Percentiles rank a stretch among this genome's conserved stretches.
Conservation (phyloP, 2,797 vertebrate species). For the Hoplostethus atlanticus region DNA sequence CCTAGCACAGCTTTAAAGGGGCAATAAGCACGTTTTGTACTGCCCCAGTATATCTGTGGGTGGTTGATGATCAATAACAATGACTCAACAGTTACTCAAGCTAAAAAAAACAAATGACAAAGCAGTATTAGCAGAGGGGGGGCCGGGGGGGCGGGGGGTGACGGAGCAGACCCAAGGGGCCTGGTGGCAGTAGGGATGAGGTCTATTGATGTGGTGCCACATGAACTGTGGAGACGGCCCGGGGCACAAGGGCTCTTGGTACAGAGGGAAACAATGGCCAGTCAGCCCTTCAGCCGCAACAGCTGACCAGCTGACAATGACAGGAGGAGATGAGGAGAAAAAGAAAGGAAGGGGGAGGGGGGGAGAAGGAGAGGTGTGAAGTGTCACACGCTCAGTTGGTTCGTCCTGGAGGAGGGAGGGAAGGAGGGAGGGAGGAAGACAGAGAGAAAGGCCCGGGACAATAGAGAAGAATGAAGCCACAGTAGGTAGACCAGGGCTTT, state of each 20-base stretch:
- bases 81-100: too few species aligned
- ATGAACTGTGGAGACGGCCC: slow-evolving; percentile 56
- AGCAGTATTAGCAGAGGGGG: too few species aligned
- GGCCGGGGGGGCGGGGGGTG: neutral
- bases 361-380: slow-evolving; percentile 25
- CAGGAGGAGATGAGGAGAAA: slow-evolving; percentile 7
- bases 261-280: slow-evolving; percentile 66
- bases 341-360: neutral
- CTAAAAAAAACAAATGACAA: too few species aligned
- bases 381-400: slow-evolving; percentile 23
- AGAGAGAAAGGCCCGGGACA: slow-evolving; percentile 29
- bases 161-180: neutral
- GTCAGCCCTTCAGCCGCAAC: slow-evolving; percentile 45
- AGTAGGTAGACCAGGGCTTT: slow-evolving; percentile 28
- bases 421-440: slow-evolving; percentile 13
- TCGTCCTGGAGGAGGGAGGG: neutral
- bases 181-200: slow-evolving; percentile 43
- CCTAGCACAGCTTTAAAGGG: too few species aligned
- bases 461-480: slow-evolving; percentile 38
- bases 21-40: too few species aligned
- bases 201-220: slow-evolving; percentile 52
- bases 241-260: slow-evolving; percentile 71
- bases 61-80: too few species aligned
- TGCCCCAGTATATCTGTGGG: too few species aligned
- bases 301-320: slow-evolving; percentile 59